phyloP scores from a whole-genome alignment of 2,888 invertebrate genomes.

The Pycnomerus fuliginosus region DNA sequence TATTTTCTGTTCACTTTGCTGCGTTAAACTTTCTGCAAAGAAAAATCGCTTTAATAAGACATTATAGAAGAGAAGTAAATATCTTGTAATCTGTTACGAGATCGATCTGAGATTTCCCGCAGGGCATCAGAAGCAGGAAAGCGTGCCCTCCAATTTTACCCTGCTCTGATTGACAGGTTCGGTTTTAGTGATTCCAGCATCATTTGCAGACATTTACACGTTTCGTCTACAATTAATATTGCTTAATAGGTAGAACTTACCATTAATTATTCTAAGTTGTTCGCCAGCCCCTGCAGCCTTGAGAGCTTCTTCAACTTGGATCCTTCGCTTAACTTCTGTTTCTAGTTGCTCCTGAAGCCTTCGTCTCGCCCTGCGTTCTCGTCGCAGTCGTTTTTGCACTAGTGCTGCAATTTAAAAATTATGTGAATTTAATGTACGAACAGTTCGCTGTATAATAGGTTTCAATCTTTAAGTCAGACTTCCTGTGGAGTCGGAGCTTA shows the following conservation, averaged over 20 bases:
- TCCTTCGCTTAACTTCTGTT: conserved; percentile 74
- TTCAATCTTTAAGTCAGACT: conserved; percentile 21
- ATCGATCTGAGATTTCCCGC: conserved; percentile 43
- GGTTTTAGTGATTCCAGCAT: conserved; percentile 10
- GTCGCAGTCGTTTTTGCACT: conserved; percentile 87
- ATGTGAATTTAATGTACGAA: conserved; percentile 9
- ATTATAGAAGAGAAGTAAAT: conserved; percentile 36
- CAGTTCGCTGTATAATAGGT: conserved; percentile 20
- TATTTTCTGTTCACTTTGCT: conserved; percentile 34
- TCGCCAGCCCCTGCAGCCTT: conserved; percentile 77
- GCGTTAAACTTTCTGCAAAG: conserved; percentile 41
- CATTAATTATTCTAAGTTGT: conserved; percentile 76
- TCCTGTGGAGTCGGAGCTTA: conserved; percentile 37
- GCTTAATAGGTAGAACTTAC: conserved; percentile 53
- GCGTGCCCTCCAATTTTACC: conserved; percentile 8
- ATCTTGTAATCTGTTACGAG: conserved; percentile 47
- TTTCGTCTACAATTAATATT: conserved; percentile 11
- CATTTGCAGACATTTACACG: conserved; percentile 15
- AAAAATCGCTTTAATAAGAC: conserved; percentile 3
- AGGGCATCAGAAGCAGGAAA: conserved; percentile 32
- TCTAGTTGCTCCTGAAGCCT: conserved; percentile 85
- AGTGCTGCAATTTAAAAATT: conserved; percentile 66
- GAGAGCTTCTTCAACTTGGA: conserved; percentile 77
- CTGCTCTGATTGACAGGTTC: conserved; percentile 21
- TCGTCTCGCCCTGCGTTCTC: conserved; percentile 79